Base-by-base conservation (phyloP, 2,888 invertebrate species). In the Abrostola triplasia region DNA sequence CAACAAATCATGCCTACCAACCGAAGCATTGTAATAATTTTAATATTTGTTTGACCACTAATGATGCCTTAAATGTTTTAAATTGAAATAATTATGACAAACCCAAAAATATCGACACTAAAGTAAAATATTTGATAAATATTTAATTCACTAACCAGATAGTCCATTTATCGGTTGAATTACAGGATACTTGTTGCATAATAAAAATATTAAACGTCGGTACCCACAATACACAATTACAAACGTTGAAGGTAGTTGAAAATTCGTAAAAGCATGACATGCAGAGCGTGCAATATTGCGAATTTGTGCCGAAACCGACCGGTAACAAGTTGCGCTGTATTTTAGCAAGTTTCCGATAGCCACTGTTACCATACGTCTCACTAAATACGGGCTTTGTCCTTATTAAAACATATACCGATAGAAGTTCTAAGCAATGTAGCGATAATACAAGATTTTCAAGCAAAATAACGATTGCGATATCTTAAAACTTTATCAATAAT, bases 321-420 rank as follows among this genome's bases (percentile, higher is more conserved):
- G 89, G 92, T 93, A 92, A 90, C 92, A 92, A 93, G 89, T 93
- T 93, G 87, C 84, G 80, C 91, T 89, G 90, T 92, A 91, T 93
- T 93, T 92, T 87, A 92, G 89, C 87, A 90, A 93, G 91, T 93
- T 92, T 84, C 87, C 89, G 87, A 92, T 91, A 84, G 84, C 79
- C 73, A 69, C 11, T 76, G 80, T 83, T 58, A 68, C 90, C 80
- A 87, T n/a, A 35, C 6, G 49, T 67, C 57, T n/a, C 0, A 9
- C 0, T 24, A 24, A 55, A 47, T 13, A 1, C 6, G 0, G 61
- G 65, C 63, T 42, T 48, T 49, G n/a, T 52, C n/a, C 50, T 10
- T 5, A 55, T 38, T 35, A 10, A 24, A 9, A 24, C 13, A 13
- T 13, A 35, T 36, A 37, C 12, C 12, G 0, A 8, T 11, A 36